Evolutionary conservation across 2,113 vertebrate species (phyloP), one percentile per base, ranked within the genome.

Genomic region (Limnothrissa miodon): DNA sequence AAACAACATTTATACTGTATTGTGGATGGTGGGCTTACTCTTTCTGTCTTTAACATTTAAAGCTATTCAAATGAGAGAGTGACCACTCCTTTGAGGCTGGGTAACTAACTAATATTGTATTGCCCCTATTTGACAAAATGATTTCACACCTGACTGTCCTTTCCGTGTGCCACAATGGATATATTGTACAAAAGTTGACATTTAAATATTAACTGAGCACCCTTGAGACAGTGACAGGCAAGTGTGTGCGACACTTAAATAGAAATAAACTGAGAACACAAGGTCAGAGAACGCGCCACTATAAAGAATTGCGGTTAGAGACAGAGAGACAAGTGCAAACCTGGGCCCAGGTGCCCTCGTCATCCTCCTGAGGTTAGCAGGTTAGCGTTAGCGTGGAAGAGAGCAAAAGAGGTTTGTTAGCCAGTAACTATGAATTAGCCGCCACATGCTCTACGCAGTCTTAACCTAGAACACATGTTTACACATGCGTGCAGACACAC

Each of bases 311-410:
- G 23, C 39, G 1, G 11, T 36, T 11, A 33, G 66, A 74, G 29
- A 74, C 66, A 39, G 5, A 85, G n/a, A 1, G 80, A 81, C 85
- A 86, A 39, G 91, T 90, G 90, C 98, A 95, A 96, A 99, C 98
- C 98, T 99, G 97, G 92, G 97, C 98, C 98, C 98, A 99, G 97
- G 97, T 98, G 88, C 97, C 96, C 96, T 97, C 97, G 94, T 97
- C 97, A 94, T 98, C 98, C 90, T 99, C 98, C 98, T 99, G 96
- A 90, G 87, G 96, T 96, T 96, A 98, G 78, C 94, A 91, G 91
- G 96, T 98, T 97, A 97, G 95, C 95, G 95, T 92, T 91, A 92
- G 92, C 93, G 94, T 95, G 95, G 94, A 92, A 86, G 89, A 93
- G 89, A 90, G 91, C 83, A 92, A 66, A 91, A 88, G 87, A 78